Base-by-base conservation (phyloP, 2,888 invertebrate species). In the Meandrusa payeni region DNA sequence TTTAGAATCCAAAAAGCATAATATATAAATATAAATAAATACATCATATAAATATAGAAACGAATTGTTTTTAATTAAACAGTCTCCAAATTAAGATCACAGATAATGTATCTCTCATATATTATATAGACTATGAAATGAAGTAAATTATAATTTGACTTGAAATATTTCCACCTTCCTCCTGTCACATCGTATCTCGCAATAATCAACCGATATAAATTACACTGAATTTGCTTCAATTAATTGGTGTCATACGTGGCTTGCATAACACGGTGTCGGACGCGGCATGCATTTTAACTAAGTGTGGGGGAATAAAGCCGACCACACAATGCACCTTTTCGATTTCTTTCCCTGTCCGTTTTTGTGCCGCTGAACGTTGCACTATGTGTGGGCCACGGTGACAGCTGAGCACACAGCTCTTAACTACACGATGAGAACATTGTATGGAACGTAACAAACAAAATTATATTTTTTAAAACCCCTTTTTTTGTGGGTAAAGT, bases 201-300 rank as follows among this genome's bases (percentile, higher is more conserved):
- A 26, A 23, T 39, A 31, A 40, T 43, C 26, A 19, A 19, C 26
- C 20, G 32, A 12, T 11, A 32, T 38, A 38, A 33, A 32, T 33
- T 44, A 44, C 27, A 36, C 19, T 15, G 42, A 37, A 32, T 33
- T 44, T 33, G 44, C 32, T 38, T 38, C 27, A 36, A 44, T 44
- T 44, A 39, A 44, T 44, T 44, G 37, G 29, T 43, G 44, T 33
- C 27, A 38, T 39, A 39, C 44, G 44, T 38, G 32, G 26, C 32
- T 20, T 11, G 41, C 41, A 43, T 43, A 33, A 33, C 31, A 19
- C 37, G 23, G 9, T 2, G 9, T 10, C 24, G 31, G 29, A 12
- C 32, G 26, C 10, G 40, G 4, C 17, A 12, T 3, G 28, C 38
- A 38, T 34, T 15, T 10, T 20, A 23, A 15, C 10, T 7, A 9